phyloP scores from a whole-genome alignment of 2,888 invertebrate species.

The Conistra vaccinii region DNA sequence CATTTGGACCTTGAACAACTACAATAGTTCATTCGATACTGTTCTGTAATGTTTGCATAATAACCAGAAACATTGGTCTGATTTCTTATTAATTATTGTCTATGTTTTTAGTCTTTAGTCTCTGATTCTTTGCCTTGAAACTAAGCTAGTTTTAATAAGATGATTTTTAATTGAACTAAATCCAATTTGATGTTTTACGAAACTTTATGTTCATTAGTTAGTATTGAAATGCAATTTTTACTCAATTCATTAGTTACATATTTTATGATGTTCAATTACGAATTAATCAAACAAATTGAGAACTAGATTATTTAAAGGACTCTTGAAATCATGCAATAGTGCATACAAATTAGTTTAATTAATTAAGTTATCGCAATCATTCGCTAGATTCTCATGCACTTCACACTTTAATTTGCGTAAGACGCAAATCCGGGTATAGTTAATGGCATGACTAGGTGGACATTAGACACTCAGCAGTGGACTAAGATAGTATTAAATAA shows the following conservation, averaged over 20 bases:
- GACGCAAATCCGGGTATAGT: not conserved
- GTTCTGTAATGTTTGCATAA: slow-evolving; percentile 67
- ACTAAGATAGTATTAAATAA: no score
- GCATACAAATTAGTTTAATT: slow-evolving; percentile 39
- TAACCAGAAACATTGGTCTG: slow-evolving; percentile 59
- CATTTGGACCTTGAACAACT: slow-evolving; percentile 76
- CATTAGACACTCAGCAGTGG: no score
- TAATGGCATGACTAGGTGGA: no score
- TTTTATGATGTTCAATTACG: slow-evolving; percentile 19
- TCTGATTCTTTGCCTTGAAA: slow-evolving; percentile 41
- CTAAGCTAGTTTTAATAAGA: slow-evolving; percentile 37
- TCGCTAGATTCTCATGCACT: not conserved
- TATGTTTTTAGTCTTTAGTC: slow-evolving; percentile 40
- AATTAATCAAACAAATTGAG: slow-evolving; percentile 26
- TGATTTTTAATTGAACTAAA: slow-evolving; percentile 35
- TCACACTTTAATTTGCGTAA: slow-evolving; percentile 14
- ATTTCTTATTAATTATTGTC: slow-evolving; percentile 68
- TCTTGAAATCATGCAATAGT: slow-evolving; percentile 15
- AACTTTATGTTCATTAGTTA: slow-evolving; percentile 11
- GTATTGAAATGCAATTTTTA: slow-evolving; percentile 23
- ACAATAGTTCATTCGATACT: slow-evolving; percentile 67
- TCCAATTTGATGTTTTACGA: slow-evolving; percentile 35
- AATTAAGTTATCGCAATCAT: slow-evolving; percentile 29
- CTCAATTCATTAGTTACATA: slow-evolving; percentile 21
- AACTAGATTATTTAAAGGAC: slow-evolving; percentile 23